These are phyloP conservation scores for Tanypteryx hageni DNA, from an alignment of 2,888 invertebrate genomes.

Conservation along the genomic window DNA sequence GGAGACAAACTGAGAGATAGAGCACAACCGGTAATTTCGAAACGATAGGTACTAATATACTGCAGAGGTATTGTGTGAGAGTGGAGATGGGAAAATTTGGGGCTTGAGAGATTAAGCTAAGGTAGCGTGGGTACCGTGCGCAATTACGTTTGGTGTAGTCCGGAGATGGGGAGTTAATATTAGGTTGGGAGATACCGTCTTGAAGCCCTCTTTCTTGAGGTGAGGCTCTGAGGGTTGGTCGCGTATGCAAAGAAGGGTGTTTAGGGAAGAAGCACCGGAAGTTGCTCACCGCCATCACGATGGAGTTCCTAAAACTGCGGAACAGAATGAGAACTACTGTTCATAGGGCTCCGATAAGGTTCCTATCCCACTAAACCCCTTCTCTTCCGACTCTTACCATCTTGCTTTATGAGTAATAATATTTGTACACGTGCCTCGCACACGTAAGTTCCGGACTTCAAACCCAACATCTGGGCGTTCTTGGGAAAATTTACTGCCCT, in stretches of 20 bases:
- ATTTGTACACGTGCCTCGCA: constrained; percentile 2
- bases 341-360: background rate
- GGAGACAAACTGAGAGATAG: background rate
- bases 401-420: background rate
- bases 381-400: background rate
- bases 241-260: constrained; percentile 10
- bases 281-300: background rate
- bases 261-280: constrained; percentile 10
- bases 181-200: background rate
- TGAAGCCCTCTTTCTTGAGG: background rate
- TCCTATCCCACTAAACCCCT: background rate
- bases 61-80: background rate
- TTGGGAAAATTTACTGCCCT: background rate
- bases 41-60: background rate
- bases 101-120: background rate
- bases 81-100: background rate
- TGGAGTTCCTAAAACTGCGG: background rate
- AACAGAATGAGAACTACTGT: background rate
- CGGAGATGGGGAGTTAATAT: constrained; percentile 7
- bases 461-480: background rate
- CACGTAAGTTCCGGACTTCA: constrained; percentile 6
- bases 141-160: background rate
- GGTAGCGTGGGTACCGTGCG: background rate
- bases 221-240: background rate
- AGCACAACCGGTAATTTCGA: background rate